A percentile compares a stretch with the other conserved stretches of the same genome.
Evolutionary conservation across 2,113 vertebrate species (phyloP).

Genomic region (Dicentrarchus labrax): DNA sequence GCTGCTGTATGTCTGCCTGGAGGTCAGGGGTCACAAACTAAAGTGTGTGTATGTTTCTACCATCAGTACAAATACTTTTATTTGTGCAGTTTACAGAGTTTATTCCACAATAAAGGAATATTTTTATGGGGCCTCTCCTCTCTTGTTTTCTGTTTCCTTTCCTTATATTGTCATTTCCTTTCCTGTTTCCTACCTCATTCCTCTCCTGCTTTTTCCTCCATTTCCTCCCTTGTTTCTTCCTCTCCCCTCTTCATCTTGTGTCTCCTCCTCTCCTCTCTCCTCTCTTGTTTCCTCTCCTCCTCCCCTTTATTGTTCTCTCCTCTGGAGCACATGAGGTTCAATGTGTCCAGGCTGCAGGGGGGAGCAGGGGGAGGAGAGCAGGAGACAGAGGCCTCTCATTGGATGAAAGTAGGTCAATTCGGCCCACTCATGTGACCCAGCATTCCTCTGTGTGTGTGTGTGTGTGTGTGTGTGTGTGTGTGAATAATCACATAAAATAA

Average conservation of each 20-base stretch:
- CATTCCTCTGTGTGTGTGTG: conserved; percentile 26
- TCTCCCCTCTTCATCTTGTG: background rate
- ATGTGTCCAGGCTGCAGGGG: conserved; percentile 59
- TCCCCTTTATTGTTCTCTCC: conserved; percentile 43
- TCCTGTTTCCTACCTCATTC: too few relatives aligned
- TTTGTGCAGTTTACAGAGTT: too few relatives aligned
- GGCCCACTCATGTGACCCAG: conserved; percentile 74
- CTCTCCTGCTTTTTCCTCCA: background rate
- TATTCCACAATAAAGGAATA: too few relatives aligned
- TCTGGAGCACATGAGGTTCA: conserved; percentile 75
- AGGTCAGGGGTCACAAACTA: too few relatives aligned
- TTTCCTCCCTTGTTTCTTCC: background rate
- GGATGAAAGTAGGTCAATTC: conserved; percentile 84
- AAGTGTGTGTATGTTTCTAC: too few relatives aligned
- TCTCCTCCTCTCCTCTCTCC: too few relatives aligned
- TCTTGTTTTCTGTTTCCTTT: background rate
- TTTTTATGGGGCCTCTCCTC: too few relatives aligned
- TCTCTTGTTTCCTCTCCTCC: background rate
- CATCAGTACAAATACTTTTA: too few relatives aligned
- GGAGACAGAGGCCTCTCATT: conserved; percentile 60
- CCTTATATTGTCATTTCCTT: too few relatives aligned
- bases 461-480: conserved; percentile 11
- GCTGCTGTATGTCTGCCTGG: too few relatives aligned
- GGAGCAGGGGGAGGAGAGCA: conserved; percentile 5
- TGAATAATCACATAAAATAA: background rate